Evolutionary conservation across 2,113 vertebrate species (phyloP).

Genomic region (Ochotona princeps): DNA sequence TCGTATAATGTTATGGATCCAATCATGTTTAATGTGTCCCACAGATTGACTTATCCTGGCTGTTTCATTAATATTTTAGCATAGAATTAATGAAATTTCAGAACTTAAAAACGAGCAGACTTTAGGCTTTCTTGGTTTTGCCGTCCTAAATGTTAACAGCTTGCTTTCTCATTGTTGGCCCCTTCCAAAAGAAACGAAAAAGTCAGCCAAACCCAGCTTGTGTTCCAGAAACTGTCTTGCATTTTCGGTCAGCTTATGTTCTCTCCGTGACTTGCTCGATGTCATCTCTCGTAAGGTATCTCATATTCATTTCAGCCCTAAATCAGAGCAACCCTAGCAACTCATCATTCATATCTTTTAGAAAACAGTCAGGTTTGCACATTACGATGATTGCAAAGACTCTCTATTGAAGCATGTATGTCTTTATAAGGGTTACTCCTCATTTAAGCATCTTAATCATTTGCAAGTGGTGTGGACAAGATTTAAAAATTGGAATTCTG

Average conservation of each 20-base stretch:
- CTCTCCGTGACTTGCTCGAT: background rate
- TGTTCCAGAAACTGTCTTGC: background rate
- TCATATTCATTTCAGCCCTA: background rate
- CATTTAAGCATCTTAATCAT: background rate
- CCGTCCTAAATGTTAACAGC: background rate
- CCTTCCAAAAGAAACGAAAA: conserved; percentile 1
- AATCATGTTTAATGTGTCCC: conserved; percentile 30
- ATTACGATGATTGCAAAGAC: background rate
- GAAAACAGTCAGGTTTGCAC: background rate
- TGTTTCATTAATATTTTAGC: conserved; percentile 52
- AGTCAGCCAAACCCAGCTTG: background rate
- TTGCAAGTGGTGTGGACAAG: background rate
- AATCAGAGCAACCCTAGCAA: background rate
- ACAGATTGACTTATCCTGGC: background rate
- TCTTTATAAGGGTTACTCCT: background rate
- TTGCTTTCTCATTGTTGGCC: background rate
- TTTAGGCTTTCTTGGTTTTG: background rate
- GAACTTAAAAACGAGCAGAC: conserved; percentile 15
- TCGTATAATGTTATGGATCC: conserved; percentile 15
- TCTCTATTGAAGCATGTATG: background rate
- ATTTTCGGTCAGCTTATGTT: background rate
- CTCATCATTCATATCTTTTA: conserved; percentile 1
- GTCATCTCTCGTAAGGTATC: background rate
- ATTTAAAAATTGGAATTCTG: background rate
- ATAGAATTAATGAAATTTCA: conserved; percentile 51